Evolutionary conservation across 2,113 vertebrate genomes (phyloP), one percentile per base, ranked within the genome.

Genomic region (Pangasianodon gigas): DNA sequence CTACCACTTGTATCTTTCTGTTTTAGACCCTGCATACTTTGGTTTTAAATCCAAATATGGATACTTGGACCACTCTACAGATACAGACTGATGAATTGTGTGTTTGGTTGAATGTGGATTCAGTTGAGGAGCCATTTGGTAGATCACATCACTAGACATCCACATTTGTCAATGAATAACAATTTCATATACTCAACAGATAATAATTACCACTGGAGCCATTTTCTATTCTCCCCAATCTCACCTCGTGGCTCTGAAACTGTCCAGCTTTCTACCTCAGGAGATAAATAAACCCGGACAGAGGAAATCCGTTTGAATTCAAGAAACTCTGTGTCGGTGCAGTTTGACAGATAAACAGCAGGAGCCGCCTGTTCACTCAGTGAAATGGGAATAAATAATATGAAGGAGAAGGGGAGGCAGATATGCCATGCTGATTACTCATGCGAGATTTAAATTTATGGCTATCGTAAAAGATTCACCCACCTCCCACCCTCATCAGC

Each of bases 311-410:
- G 2, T 19, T 18, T 85, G 91, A 92, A 48, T 60, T 87, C 69
- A 82, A 37, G 75, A 71, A 82, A 26, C 82, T 89, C 83, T 56
- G 91, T 86, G 90, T 93, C 92, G 89, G 80, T 92, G 87, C 92
- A 90, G 90, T 93, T 93, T 92, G 91, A 91, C 92, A 90, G 91
- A 89, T 91, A 93, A 94, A 94, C 92, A 89, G 91, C 84, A 26
- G 93, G 93, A 90, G 92, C 87, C 93, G 92, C 92, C 92, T 90
- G 93, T 87, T 93, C 90, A 91, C 92, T 92, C 91, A 93, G 94
- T 93, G 91, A 94, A 95, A 94, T 91, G 92, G 89, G 91, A 94
- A 94, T 94, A 95, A 95, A 95, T 93, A 94, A 92, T 89, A 67
- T 41, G 71, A 82, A 82, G 71, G 37, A 89, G 87, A 85, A 91